A percentile compares a stretch with the other conserved stretches of the same genome.
phyloP scores from a whole-genome alignment of 2,113 vertebrate species.

The Cettia cetti region DNA sequence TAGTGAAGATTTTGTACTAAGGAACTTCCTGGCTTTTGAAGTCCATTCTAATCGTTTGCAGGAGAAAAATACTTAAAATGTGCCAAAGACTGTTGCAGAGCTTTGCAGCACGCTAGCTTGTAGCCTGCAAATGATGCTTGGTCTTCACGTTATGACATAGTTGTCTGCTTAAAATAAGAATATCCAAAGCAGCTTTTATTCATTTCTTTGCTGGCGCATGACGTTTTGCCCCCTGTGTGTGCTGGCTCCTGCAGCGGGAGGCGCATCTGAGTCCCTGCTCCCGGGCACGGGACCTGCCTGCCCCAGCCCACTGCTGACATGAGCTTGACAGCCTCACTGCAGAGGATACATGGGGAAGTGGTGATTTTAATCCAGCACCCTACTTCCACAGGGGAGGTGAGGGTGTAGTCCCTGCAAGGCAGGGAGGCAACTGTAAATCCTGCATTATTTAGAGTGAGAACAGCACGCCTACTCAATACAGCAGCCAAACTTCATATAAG shows the following conservation, averaged over 20 bases:
- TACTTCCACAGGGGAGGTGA: background rate
- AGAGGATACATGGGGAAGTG: fast-evolving
- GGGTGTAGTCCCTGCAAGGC: background rate
- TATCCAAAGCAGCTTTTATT: background rate
- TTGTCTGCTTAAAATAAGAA: background rate
- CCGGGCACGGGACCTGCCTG: fast-evolving
- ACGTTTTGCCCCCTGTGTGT: fast-evolving
- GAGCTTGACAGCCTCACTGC: background rate
- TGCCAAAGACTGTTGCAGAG: background rate
- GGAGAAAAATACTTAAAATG: background rate
- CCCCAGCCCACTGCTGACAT: background rate
- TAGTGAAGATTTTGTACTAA: background rate
- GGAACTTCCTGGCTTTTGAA: background rate
- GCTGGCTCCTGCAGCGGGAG: fast-evolving
- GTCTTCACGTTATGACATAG: background rate
- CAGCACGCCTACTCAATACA: background rate
- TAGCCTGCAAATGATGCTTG: background rate
- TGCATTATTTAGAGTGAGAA: background rate
- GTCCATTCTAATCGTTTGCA: background rate
- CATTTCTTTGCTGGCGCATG: background rate
- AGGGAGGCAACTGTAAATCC: background rate
- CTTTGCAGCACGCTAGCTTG: background rate
- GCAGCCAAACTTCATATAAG: background rate
- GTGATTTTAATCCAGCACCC: background rate
- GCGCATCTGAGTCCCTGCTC: background rate